A percentile compares a stretch with the other conserved stretches of the same genome.
phyloP scores from a whole-genome alignment of 2,113 vertebrate species.

The Phaetusa simplex region DNA sequence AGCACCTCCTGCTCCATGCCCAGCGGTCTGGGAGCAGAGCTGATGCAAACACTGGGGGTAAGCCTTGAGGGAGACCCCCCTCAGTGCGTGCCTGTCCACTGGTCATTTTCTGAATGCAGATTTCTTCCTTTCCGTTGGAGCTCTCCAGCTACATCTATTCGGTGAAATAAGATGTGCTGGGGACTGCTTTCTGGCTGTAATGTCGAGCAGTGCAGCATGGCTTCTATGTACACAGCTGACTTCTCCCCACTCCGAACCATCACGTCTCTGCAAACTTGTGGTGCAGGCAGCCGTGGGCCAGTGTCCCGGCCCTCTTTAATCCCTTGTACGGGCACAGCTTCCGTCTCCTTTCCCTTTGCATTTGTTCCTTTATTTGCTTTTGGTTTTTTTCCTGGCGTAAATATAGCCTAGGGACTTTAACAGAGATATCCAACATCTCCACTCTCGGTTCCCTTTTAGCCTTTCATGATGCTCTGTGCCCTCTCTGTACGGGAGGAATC shows the following conservation, averaged over 20 bases:
- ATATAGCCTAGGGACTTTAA: neutral
- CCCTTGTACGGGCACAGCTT: neutral
- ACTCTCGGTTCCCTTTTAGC: neutral
- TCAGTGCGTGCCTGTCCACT: accelerated
- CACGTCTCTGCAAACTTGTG: neutral
- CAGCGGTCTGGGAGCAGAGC: neutral
- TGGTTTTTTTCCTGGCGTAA: neutral
- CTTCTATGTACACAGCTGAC: neutral
- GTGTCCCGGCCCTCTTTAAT: neutral
- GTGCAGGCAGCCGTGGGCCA: neutral
- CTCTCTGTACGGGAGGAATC: neutral
- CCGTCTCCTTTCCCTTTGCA: neutral
- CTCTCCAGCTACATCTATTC: neutral
- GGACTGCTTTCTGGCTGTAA: neutral
- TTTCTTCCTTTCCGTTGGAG: neutral
- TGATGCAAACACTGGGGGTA: neutral
- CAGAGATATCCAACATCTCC: neutral
- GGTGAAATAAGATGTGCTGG: neutral
- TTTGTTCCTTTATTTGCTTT: neutral
- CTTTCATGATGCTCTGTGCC: neutral
- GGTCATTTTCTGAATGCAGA: neutral
- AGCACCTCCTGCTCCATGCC: accelerated
- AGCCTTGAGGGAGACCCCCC: neutral
- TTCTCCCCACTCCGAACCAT: neutral
- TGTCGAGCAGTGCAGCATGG: neutral